Conservation (phyloP, 2,888 invertebrate species). For the Venusia cambrica region DNA sequence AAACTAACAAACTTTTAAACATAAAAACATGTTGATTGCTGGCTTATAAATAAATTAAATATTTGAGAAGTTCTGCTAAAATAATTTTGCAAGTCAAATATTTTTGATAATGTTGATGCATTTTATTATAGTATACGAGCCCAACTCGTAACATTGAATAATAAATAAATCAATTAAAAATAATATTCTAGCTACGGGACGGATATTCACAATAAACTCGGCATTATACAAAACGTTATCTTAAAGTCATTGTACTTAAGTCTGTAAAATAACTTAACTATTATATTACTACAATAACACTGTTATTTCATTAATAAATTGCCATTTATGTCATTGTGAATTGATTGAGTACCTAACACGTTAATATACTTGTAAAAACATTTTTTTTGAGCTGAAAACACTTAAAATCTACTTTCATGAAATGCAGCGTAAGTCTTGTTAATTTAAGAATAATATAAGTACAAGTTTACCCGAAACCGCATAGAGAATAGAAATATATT, state of each 20-base stretch:
- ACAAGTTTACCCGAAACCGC: slow-evolving; percentile 19
- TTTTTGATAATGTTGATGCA: too few species aligned
- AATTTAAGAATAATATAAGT: slow-evolving; percentile 10
- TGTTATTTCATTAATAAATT: too few species aligned
- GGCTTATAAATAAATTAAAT: slow-evolving; percentile 3
- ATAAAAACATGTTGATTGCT: slow-evolving; percentile 16
- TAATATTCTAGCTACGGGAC: slow-evolving; percentile 29
- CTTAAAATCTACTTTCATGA: too few species aligned
- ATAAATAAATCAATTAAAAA: slow-evolving; percentile 10
- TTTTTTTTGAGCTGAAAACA: too few species aligned
- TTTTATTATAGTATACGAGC: slow-evolving; percentile 10
- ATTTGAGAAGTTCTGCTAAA: too few species aligned
- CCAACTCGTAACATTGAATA: slow-evolving; percentile 11
- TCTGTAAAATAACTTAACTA: slow-evolving; percentile 28
- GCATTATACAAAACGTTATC: slow-evolving; percentile 19
- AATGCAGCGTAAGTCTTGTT: slow-evolving; percentile 20
- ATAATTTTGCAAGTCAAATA: too few species aligned
- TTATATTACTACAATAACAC: too few species aligned
- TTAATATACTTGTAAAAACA: too few species aligned
- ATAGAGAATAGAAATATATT: slow-evolving; percentile 6
- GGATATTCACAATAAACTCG: slow-evolving; percentile 25
- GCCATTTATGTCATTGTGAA: too few species aligned
- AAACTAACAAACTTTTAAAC: slow-evolving; percentile 27
- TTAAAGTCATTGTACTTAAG: slow-evolving; percentile 56
- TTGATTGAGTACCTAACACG: too few species aligned